These are phyloP conservation scores for Atrina japonica DNA, from an alignment of 2,888 invertebrate genomes.

Conservation along the genomic window DNA sequence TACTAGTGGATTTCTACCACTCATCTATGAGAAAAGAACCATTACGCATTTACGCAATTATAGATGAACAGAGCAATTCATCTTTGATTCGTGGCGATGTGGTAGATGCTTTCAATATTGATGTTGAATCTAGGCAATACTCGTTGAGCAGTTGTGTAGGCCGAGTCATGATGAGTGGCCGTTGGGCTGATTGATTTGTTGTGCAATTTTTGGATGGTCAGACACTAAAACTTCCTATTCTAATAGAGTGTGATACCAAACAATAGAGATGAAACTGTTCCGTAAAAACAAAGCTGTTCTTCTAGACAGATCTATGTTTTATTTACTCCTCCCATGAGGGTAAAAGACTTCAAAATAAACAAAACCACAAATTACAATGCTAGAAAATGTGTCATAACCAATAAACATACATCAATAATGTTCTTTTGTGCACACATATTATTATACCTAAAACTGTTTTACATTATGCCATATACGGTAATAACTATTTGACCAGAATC, in stretches of 20 bases:
- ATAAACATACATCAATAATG: too few relatives aligned
- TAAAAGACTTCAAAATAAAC: too few relatives aligned
- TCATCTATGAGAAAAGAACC: background rate
- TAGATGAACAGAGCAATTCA: conserved; percentile 36
- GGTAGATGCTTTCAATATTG: conserved; percentile 17
- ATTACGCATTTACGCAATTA: conserved; percentile 24
- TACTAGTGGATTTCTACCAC: conserved; percentile 14
- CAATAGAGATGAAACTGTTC: too few relatives aligned
- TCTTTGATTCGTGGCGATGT: conserved; percentile 25
- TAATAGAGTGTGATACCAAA: conserved; percentile 41
- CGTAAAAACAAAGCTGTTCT: too few relatives aligned
- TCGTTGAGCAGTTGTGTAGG: conserved; percentile 34
- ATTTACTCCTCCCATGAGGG: too few relatives aligned
- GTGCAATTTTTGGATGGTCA: conserved; percentile 33
- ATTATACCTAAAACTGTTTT: too few relatives aligned
- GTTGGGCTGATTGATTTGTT: conserved; percentile 30
- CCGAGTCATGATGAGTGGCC: conserved; percentile 16
- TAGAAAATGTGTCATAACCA: too few relatives aligned
- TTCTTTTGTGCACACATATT: too few relatives aligned
- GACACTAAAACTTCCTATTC: conserved; percentile 23
- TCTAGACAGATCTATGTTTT: too few relatives aligned
- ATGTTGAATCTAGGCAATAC: conserved; percentile 1
- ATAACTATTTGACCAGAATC: too few relatives aligned
- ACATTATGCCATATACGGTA: too few relatives aligned
- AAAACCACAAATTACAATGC: too few relatives aligned